phyloP scores from a whole-genome alignment of 1,140 invertebrate species.

The Drosophila insularis region DNA sequence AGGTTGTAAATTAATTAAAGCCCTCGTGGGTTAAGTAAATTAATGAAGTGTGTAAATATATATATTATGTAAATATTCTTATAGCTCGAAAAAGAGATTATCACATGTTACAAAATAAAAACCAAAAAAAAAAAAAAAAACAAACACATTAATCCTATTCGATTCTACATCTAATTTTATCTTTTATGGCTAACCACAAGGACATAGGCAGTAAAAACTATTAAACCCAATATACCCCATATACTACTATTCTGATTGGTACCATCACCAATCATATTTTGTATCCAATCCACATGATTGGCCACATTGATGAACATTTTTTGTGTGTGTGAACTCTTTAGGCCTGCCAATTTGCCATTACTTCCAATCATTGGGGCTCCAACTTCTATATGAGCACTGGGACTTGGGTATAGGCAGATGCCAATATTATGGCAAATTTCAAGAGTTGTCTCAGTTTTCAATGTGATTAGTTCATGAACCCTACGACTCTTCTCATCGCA shows the following conservation, averaged over 20 bases:
- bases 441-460: background rate
- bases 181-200: constrained; percentile 56
- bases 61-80: constrained; percentile 3
- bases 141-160: too few relatives aligned
- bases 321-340: constrained; percentile 18
- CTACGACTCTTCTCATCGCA: constrained; percentile 26
- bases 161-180: background rate
- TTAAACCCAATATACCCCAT: constrained; percentile 65
- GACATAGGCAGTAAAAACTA: constrained; percentile 67
- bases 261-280: constrained; percentile 57
- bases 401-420: background rate
- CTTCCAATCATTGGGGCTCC: constrained; percentile 55
- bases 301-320: constrained; percentile 60
- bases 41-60: too few relatives aligned
- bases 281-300: constrained; percentile 68
- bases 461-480: constrained; percentile 50
- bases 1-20: constrained; percentile 41
- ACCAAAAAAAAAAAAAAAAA: too few relatives aligned
- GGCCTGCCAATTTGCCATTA: constrained; percentile 39
- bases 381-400: constrained; percentile 16
- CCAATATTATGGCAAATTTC: background rate
- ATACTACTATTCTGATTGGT: constrained; percentile 68
- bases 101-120: constrained; percentile 13
- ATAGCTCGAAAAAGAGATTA: constrained; percentile 8
- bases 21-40: constrained; percentile 33